phyloP scores from a whole-genome alignment of 2,797 vertebrate genomes.

The Hyperoplus immaculatus region DNA sequence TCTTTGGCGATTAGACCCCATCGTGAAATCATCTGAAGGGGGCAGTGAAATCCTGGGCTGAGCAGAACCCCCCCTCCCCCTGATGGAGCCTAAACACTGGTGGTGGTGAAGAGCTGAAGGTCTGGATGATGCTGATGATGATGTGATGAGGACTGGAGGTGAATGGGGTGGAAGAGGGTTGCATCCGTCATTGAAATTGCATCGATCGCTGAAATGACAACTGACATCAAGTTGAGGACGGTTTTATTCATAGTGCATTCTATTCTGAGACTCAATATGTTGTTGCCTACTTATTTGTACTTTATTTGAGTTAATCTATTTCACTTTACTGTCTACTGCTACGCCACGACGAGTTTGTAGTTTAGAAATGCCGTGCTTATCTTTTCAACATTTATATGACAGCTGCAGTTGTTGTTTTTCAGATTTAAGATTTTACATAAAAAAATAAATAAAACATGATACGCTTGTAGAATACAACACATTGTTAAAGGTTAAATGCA shows the following conservation, averaged over 20 bases:
- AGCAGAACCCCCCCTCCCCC: too few species aligned
- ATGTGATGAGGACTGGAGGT: too few species aligned
- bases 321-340: neutral
- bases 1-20: too few species aligned
- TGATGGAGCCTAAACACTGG: too few species aligned
- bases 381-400: neutral
- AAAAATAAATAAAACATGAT: neutral
- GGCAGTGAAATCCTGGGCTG: too few species aligned
- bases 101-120: too few species aligned
- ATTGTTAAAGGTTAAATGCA: neutral
- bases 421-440: neutral
- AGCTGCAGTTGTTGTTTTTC: neutral
- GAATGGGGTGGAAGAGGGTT: too few species aligned
- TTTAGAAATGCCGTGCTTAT: neutral
- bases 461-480: neutral
- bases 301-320: neutral
- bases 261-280: slow-evolving; percentile 15
- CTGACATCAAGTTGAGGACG: too few species aligned
- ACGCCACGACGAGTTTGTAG: neutral
- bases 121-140: too few species aligned
- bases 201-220: too few species aligned
- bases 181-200: too few species aligned
- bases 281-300: neutral
- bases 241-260: neutral
- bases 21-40: too few species aligned